Base-by-base conservation (phyloP, 2,113 vertebrate genomes). In the Mus pahari region DNA sequence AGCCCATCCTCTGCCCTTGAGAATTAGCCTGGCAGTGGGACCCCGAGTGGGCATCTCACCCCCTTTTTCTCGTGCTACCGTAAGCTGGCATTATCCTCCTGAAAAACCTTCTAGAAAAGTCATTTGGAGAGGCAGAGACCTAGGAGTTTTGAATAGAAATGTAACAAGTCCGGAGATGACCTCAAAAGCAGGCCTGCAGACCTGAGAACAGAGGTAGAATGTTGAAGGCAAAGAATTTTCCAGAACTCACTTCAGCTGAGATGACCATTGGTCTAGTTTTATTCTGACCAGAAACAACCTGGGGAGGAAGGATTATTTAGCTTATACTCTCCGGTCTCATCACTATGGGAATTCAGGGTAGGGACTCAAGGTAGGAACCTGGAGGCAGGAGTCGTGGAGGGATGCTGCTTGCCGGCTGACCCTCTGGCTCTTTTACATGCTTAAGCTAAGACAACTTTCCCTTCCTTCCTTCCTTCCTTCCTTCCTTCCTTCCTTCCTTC, bases 61-160 rank as follows among this genome's bases (percentile, higher is more conserved):
- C 7, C 31, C 50, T 22, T 88, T 73, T 74, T n/a, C 71, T 64
- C 4, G 0, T 20, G 5, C 50, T 42, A 22, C 50, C 4, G 12
- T 55, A 20, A 64, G 1, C 74, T 70, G 28, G 58, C n/a, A 60
- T 50, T 92, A 74, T 45, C 53, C 48, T 89, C 70, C 89, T 62
- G 60, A 53, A 19, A 70, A 60, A 87, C 62, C 22, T 68, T 91
- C 73, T 77, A 60, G 90, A 95, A 83, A 97, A n/a, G 26, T 45
- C 3, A 0, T 81, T 58, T 75, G 28, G 86, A 71, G 79, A 92
- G 9, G 17, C 19, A 55, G 45, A 55, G 36, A 79, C 31, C 82
- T 89, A n/a, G 45, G 86, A 39, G 50, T 84, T 88, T 81, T 70
- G 48, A 71, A 60, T 48, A 68, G 90, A 64, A 68, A 75, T 36